phyloP scores from a whole-genome alignment of 2,888 invertebrate species.

The Ormyrus pomaceus region DNA sequence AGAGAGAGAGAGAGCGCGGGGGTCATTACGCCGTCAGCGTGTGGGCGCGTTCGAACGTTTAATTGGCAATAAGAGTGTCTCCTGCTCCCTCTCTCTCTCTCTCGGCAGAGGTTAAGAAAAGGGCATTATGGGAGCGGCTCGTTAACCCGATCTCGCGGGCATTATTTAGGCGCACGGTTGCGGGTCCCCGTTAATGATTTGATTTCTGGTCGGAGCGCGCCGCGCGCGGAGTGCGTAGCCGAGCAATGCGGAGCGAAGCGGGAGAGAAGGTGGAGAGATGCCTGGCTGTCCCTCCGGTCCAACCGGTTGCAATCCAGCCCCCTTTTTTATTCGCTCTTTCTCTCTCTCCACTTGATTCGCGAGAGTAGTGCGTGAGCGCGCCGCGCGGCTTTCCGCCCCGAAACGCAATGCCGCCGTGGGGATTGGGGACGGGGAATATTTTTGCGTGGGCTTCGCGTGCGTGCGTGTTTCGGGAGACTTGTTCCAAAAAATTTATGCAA shows the following conservation, averaged over 20 bases:
- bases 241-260: background rate
- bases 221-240: background rate
- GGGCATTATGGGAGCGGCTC: slow-evolving; percentile 71
- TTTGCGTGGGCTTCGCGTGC: background rate
- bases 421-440: background rate
- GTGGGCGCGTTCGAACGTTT: background rate
- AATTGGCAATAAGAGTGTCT: slow-evolving; percentile 33
- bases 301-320: slow-evolving; percentile 50
- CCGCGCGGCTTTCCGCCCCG: background rate
- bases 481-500: background rate
- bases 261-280: slow-evolving; percentile 2
- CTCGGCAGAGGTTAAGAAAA: slow-evolving; percentile 46
- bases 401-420: background rate
- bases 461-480: background rate
- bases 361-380: background rate
- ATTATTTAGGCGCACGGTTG: slow-evolving; percentile 66
- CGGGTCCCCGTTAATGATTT: slow-evolving; percentile 73
- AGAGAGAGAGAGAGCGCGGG: too few relatives aligned
- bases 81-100: background rate
- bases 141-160: slow-evolving; percentile 49
- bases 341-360: slow-evolving; percentile 60
- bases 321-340: slow-evolving; percentile 24
- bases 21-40: too few relatives aligned
- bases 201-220: slow-evolving; percentile 62
- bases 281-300: slow-evolving; percentile 46